Percentiles rank a stretch among this genome's conserved stretches.
Conservation (phyloP, 2,113 vertebrate genomes). For the Athene cunicularia region DNA sequence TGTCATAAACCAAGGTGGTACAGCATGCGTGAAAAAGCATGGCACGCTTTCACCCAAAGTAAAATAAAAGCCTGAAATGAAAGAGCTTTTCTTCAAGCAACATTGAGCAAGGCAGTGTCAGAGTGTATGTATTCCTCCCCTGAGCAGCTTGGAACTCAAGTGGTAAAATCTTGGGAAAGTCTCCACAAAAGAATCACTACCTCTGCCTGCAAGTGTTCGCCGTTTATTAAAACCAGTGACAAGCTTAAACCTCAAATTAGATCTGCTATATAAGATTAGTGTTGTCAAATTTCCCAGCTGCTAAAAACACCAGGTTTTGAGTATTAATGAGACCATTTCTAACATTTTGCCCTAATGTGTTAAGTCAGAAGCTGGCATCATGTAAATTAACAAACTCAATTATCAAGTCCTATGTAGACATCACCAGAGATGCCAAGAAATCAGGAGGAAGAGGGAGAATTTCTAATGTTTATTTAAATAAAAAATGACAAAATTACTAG, state of each 20-base stretch:
- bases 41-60: background rate
- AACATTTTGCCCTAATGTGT: background rate
- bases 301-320: background rate
- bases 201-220: background rate
- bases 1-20: background rate
- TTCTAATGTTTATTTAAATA: conserved; percentile 3
- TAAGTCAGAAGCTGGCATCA: background rate
- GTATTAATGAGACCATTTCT: background rate
- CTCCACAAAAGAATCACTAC: background rate
- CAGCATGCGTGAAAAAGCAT: background rate
- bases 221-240: background rate
- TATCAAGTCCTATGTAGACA: background rate
- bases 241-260: background rate
- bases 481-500: background rate
- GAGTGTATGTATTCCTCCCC: background rate
- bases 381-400: background rate
- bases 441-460: background rate
- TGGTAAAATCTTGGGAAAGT: background rate
- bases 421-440: background rate
- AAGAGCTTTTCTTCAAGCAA: background rate
- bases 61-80: background rate
- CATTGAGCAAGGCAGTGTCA: background rate
- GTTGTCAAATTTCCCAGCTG: background rate
- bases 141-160: background rate
- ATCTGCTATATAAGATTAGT: background rate